phyloP scores from a whole-genome alignment of 2,113 vertebrate genomes.

The Symphodus melops region DNA sequence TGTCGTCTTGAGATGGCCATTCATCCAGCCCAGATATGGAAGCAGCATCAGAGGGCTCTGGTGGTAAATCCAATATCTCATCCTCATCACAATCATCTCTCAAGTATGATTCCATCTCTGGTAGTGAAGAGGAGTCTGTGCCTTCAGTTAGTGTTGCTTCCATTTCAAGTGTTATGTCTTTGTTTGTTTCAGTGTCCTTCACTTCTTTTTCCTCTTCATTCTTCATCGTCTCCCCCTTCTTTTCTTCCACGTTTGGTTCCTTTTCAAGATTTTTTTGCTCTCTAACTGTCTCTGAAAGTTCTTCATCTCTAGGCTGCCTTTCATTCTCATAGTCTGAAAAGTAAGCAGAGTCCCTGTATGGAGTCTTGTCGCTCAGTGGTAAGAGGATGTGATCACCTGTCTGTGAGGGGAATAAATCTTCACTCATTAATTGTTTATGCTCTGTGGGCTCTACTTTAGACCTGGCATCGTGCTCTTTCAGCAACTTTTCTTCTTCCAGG shows the following conservation, averaged over 20 bases:
- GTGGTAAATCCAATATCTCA: constrained; percentile 23
- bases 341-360: constrained; percentile 95
- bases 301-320: constrained; percentile 74
- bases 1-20: constrained; percentile 77
- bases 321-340: constrained; percentile 94
- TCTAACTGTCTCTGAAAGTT: constrained; percentile 75
- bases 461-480: constrained; percentile 33
- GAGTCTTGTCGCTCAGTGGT: constrained; percentile 85
- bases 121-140: constrained; percentile 12
- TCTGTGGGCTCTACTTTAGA: neutral
- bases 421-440: neutral
- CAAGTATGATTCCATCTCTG: constrained; percentile 19
- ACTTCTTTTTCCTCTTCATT: constrained; percentile 42
- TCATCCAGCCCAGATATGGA: constrained; percentile 59
- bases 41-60: constrained; percentile 31
- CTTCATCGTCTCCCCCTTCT: constrained; percentile 44
- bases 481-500: constrained; percentile 60
- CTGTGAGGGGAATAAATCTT: constrained; percentile 57
- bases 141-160: neutral
- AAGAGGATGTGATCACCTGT: constrained; percentile 75
- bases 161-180: constrained; percentile 38
- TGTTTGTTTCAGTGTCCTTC: neutral
- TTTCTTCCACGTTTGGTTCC: neutral
- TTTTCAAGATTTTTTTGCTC: constrained; percentile 70
- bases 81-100: constrained; percentile 36